Conservation (phyloP, 2,797 vertebrate species). For the Allobates femoralis region DNA sequence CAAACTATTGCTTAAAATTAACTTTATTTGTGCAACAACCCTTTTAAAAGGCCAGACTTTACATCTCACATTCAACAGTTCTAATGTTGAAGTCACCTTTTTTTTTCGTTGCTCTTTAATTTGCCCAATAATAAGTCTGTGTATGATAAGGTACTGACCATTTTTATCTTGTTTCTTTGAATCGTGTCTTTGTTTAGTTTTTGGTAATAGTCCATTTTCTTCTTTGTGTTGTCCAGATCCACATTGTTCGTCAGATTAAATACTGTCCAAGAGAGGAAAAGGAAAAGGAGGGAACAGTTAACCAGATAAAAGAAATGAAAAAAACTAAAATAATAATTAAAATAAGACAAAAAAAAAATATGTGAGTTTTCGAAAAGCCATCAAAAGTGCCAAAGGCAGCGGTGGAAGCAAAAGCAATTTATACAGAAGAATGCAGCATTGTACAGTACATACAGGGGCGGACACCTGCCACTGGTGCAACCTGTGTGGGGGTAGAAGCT, state of each 20-base stretch:
- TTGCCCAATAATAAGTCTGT: not conserved
- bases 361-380: not conserved
- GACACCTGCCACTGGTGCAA: too few relatives aligned
- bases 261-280: slow-evolving; percentile 75
- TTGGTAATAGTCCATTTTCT: slow-evolving; percentile 95
- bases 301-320: not conserved
- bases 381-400: not conserved
- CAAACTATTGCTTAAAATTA: too few relatives aligned
- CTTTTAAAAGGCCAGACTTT: too few relatives aligned
- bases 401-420: not conserved
- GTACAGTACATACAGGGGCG: not conserved
- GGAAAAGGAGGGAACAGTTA: not conserved
- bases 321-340: not conserved
- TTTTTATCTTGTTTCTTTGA: slow-evolving; percentile 93
- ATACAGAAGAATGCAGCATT: not conserved
- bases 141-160: slow-evolving; percentile 78
- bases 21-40: too few relatives aligned
- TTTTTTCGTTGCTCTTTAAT: not conserved
- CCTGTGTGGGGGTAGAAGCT: too few relatives aligned
- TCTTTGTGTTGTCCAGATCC: slow-evolving; percentile 93
- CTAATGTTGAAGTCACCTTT: too few relatives aligned
- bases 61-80: too few relatives aligned
- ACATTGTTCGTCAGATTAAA: slow-evolving; percentile 95
- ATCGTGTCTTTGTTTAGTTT: slow-evolving; percentile 94
- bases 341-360: not conserved